A percentile compares a stretch with the other conserved stretches of the same genome.
Evolutionary conservation across 2,113 vertebrate genomes (phyloP).

Genomic region (Polypterus senegalus): DNA sequence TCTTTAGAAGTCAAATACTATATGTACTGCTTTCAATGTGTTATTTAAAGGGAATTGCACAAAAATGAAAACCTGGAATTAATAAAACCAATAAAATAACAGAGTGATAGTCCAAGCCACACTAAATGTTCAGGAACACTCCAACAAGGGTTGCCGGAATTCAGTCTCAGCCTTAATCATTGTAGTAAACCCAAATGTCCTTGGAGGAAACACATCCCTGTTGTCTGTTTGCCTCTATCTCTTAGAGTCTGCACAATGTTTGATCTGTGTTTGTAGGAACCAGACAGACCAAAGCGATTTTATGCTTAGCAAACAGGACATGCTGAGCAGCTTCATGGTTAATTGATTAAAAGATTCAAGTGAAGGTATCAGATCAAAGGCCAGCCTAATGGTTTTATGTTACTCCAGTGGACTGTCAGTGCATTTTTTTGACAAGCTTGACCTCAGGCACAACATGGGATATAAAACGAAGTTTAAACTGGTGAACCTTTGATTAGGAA

Average conservation of each 20-base stretch:
- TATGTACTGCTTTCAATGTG: not conserved
- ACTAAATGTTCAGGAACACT: not conserved
- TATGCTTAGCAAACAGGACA: conserved; percentile 46
- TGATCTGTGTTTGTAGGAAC: conserved; percentile 55
- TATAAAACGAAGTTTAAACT: conserved; percentile 12
- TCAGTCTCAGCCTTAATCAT: not conserved
- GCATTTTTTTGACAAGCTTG: conserved; percentile 39
- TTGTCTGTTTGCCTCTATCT: conserved; percentile 10
- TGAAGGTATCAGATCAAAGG: conserved; percentile 66
- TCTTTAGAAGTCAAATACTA: not conserved
- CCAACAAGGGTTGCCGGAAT: not conserved
- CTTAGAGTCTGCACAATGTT: conserved; percentile 42
- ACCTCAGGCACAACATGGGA: conserved; percentile 44
- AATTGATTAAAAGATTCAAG: conserved; percentile 65
- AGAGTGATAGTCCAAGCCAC: not conserved
- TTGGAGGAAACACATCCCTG: not conserved
- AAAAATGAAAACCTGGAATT: conserved; percentile 1
- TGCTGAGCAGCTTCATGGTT: conserved; percentile 59
- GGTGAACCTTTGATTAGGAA: conserved; percentile 33
- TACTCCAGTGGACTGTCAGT: conserved; percentile 42
- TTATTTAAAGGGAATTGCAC: not conserved
- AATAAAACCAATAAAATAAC: not conserved
- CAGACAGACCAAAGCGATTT: conserved; percentile 49
- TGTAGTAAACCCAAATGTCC: not conserved
- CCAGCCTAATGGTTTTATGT: conserved; percentile 45